phyloP scores from a whole-genome alignment of 2,113 vertebrate genomes.

The Anguilla rostrata region DNA sequence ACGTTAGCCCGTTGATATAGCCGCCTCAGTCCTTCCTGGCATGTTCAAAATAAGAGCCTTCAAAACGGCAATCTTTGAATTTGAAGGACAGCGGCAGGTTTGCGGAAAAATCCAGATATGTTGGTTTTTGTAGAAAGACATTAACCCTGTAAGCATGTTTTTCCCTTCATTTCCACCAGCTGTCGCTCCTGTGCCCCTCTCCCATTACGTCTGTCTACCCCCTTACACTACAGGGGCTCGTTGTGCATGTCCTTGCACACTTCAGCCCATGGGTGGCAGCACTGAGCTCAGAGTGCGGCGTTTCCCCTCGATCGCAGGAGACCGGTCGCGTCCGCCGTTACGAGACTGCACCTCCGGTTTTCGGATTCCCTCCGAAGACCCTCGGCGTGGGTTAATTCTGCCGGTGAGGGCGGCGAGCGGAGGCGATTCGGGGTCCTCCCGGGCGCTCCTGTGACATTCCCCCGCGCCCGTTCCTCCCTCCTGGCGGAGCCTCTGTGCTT shows the following conservation, averaged over 20 bases:
- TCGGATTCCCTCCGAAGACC: not conserved
- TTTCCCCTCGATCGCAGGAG: not conserved
- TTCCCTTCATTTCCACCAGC: no score
- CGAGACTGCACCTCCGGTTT: not conserved
- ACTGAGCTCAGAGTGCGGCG: not conserved
- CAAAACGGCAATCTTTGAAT: no score
- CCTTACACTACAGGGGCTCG: no score
- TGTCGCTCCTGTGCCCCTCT: no score
- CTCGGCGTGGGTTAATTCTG: not conserved
- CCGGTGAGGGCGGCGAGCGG: not conserved
- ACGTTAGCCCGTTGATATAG: no score
- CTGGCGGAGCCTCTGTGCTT: not conserved
- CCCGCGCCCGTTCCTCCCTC: not conserved
- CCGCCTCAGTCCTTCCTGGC: no score
- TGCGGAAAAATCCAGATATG: no score
- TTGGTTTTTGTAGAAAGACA: no score
- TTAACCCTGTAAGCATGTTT: no score
- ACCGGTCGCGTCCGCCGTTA: not conserved
- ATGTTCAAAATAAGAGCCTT: no score
- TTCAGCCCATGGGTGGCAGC: slow-evolving; percentile 16
- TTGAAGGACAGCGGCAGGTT: no score
- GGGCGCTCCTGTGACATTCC: not conserved
- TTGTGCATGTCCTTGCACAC: not conserved
- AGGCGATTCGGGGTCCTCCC: not conserved
- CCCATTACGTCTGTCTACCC: no score